Evolutionary conservation across 2,113 vertebrate species (phyloP).

Genomic region (Rhinichthys klamathensis): DNA sequence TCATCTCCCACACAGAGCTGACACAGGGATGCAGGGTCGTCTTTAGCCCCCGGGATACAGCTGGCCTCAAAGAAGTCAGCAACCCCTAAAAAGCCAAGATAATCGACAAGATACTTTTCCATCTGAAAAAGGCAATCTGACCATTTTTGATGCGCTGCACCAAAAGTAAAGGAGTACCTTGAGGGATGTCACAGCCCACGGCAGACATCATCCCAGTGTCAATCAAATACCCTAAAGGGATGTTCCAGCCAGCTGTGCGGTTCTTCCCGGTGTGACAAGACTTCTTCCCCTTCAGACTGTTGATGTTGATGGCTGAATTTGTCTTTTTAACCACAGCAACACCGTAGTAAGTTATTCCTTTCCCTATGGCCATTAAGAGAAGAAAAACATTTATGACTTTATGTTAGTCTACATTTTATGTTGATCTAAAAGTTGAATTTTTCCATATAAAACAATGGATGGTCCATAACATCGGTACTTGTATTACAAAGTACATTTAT

Average conservation of each 20-base stretch:
- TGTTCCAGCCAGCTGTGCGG: slow-evolving; percentile 88
- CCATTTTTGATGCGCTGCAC: background rate
- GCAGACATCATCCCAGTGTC: slow-evolving; percentile 85
- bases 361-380: slow-evolving; percentile 59
- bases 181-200: slow-evolving; percentile 82
- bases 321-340: slow-evolving; percentile 86
- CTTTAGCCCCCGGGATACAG: slow-evolving; percentile 85
- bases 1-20: slow-evolving; percentile 81
- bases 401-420: background rate
- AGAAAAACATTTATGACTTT: background rate
- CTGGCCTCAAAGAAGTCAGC: slow-evolving; percentile 87
- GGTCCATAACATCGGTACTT: background rate
- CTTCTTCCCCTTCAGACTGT: slow-evolving; percentile 76
- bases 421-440: background rate
- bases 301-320: slow-evolving; percentile 78
- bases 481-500: background rate
- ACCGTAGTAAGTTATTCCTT: slow-evolving; percentile 82
- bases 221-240: slow-evolving; percentile 87
- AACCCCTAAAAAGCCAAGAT: slow-evolving; percentile 75
- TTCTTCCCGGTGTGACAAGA: slow-evolving; percentile 92
- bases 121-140: slow-evolving; percentile 9
- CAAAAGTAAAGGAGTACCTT: slow-evolving; percentile 70
- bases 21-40: slow-evolving; percentile 80
- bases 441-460: background rate
- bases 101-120: background rate